phyloP scores from a whole-genome alignment of 2,113 vertebrate genomes.

The Clinocottus analis region DNA sequence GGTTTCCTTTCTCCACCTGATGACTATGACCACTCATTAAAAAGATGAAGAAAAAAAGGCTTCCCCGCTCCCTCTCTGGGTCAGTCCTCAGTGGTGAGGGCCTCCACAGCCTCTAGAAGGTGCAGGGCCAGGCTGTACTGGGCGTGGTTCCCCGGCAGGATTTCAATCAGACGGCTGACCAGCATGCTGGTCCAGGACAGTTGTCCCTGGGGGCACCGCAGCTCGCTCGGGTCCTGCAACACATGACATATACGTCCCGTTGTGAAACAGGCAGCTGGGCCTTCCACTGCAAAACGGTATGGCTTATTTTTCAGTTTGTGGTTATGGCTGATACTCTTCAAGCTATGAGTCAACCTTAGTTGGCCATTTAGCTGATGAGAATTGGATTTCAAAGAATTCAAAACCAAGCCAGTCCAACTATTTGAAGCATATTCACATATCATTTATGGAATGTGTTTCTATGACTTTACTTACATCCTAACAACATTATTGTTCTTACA shows the following conservation, averaged over 20 bases:
- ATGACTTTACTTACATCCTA: no score
- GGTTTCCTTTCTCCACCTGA: not conserved
- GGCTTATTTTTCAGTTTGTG: not conserved
- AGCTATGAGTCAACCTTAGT: no score
- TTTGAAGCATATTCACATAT: not conserved
- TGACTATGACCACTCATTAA: not conserved
- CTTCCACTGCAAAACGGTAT: not conserved
- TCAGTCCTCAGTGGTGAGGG: constrained; percentile 78
- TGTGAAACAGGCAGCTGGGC: not conserved
- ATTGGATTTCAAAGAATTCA: no score
- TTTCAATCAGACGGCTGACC: constrained; percentile 90
- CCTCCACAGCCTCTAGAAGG: constrained; percentile 92
- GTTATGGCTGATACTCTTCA: not conserved
- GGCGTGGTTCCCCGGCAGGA: constrained; percentile 93
- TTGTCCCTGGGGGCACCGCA: constrained; percentile 88
- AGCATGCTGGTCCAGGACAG: constrained; percentile 87
- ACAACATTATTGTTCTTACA: no score
- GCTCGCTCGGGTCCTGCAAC: constrained; percentile 90
- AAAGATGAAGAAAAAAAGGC: no score
- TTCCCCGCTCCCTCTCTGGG: not conserved
- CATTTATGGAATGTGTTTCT: not conserved
- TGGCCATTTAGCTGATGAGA: no score
- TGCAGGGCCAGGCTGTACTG: constrained; percentile 94
- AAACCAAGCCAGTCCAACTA: no score
- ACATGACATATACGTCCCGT: not conserved